Evolutionary conservation across 2,797 vertebrate genomes (phyloP).

Genomic region (Cyprinella venusta): DNA sequence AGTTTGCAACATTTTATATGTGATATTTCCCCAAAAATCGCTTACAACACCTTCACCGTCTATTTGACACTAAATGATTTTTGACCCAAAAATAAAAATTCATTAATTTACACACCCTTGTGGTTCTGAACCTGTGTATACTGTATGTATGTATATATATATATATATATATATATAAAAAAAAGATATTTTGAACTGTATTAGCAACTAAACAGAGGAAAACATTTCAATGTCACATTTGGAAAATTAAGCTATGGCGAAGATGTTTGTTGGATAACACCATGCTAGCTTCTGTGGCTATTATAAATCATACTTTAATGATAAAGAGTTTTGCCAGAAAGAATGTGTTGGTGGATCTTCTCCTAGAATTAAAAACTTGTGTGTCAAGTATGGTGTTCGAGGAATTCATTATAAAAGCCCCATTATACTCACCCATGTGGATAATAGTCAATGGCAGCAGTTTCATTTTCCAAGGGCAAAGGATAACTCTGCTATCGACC

Average conservation of each 20-base stretch:
- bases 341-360: neutral
- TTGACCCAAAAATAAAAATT: neutral
- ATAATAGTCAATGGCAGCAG: constrained; percentile 37
- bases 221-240: neutral
- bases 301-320: neutral
- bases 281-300: too few species aligned
- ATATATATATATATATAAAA: too few species aligned
- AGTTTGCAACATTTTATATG: neutral
- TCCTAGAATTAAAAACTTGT: neutral
- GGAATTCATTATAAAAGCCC: constrained; percentile 22
- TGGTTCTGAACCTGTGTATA: neutral
- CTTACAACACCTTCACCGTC: too few species aligned
- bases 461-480: constrained; percentile 35
- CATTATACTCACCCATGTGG: constrained; percentile 46
- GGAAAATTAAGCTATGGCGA: neutral
- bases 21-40: neutral
- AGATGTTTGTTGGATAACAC: too few species aligned
- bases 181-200: neutral
- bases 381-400: neutral
- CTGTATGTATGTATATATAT: neutral
- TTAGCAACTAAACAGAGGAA: neutral
- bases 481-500: constrained; percentile 26
- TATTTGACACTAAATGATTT: neutral
- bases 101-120: neutral
- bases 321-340: neutral